These are phyloP conservation scores for Lepilemur septentrionalis DNA, from an alignment of 2,797 vertebrate genomes.

Conservation along the genomic window DNA sequence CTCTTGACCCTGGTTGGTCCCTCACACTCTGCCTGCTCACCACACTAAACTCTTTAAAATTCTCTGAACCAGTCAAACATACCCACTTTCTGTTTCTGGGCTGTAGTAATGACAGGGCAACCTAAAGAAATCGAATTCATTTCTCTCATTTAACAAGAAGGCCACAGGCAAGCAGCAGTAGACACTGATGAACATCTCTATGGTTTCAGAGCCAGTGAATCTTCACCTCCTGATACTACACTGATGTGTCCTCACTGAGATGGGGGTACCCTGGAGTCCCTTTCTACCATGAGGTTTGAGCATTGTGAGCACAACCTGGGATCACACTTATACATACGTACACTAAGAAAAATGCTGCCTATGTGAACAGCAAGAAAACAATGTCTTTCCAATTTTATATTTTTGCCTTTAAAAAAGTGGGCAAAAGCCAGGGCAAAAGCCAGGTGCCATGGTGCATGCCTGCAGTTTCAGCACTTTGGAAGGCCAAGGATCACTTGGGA, in stretches of 20 bases:
- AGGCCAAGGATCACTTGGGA: neutral
- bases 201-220: neutral
- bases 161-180: neutral
- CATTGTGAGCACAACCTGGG: fast-evolving
- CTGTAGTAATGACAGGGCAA: neutral
- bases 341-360: neutral
- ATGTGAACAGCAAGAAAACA: neutral
- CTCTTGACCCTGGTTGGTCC: neutral
- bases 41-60: neutral
- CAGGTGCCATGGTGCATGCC: neutral
- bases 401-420: constrained; percentile 2
- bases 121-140: neutral
- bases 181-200: neutral
- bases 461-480: neutral
- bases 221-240: neutral
- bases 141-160: neutral
- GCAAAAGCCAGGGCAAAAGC: neutral
- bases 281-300: neutral
- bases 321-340: neutral
- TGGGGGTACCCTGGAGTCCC: too few relatives aligned
- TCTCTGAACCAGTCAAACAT: neutral
- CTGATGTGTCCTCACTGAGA: neutral
- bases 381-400: neutral
- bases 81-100: neutral
- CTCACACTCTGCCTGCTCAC: neutral